Percentiles rank a stretch among this genome's conserved stretches.
Evolutionary conservation across 2,797 vertebrate genomes (phyloP).

Genomic region (Ceyx erithaca): DNA sequence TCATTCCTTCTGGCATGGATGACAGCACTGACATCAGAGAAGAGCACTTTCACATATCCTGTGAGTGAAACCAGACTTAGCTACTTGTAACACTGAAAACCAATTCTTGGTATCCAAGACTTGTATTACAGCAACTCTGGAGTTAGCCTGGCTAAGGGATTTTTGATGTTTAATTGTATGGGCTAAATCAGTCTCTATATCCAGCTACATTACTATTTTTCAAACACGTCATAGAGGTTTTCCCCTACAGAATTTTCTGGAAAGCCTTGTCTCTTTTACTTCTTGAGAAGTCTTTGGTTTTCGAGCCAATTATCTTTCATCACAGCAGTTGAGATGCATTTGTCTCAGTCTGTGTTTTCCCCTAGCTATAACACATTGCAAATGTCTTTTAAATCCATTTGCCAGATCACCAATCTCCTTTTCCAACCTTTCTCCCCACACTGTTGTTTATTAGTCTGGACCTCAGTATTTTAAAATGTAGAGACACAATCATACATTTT

Average conservation of each 20-base stretch:
- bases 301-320: constrained; percentile 52
- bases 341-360: constrained; percentile 1
- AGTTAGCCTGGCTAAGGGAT: not conserved
- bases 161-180: not conserved
- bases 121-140: not conserved
- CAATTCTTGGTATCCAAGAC: not conserved
- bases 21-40: not conserved
- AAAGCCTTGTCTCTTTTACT: constrained; percentile 12
- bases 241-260: constrained; percentile 48
- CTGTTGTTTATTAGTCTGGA: not conserved
- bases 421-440: constrained; percentile 11
- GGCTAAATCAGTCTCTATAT: not conserved
- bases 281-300: constrained; percentile 19
- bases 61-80: not conserved
- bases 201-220: not conserved
- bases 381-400: not conserved
- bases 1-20: not conserved
- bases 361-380: not conserved
- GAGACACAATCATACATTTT: not conserved
- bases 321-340: not conserved
- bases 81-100: constrained; percentile 1
- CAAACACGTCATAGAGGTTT: constrained; percentile 1
- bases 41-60: not conserved
- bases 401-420: constrained; percentile 16
- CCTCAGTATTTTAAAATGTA: not conserved